Conservation (phyloP, 2,797 vertebrate genomes). For the Lepus townsendii region DNA sequence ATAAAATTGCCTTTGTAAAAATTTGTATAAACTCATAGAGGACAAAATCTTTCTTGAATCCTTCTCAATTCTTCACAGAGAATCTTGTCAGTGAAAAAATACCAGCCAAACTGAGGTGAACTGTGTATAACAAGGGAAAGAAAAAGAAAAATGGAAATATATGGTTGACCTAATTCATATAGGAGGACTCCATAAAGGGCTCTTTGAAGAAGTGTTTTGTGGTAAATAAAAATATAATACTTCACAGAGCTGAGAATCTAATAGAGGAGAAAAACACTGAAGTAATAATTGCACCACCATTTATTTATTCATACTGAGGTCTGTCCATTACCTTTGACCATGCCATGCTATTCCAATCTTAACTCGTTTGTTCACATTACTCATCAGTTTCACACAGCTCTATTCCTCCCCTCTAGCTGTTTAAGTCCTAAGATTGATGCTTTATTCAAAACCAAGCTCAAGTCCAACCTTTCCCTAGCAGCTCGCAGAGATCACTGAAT, state of each 20-base stretch:
- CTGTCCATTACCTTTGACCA: background rate
- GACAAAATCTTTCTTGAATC: conserved; percentile 14
- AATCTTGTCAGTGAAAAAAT: conserved; percentile 14
- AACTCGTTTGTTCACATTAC: conserved; percentile 7
- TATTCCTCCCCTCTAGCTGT: background rate
- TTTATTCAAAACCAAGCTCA: conserved; percentile 4
- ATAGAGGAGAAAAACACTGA: conserved; percentile 38
- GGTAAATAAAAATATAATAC: conserved; percentile 15
- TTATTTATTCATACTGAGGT: conserved; percentile 4
- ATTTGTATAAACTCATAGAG: background rate
- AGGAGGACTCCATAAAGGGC: background rate
- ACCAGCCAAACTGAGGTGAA: background rate
- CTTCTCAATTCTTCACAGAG: background rate
- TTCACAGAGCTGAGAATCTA: background rate
- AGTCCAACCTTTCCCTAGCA: background rate
- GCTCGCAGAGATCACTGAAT: conserved; percentile 27
- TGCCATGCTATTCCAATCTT: background rate
- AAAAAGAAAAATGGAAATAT: conserved; percentile 18
- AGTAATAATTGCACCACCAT: conserved; percentile 22
- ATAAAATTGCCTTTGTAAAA: background rate
- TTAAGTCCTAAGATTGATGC: background rate
- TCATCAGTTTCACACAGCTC: background rate
- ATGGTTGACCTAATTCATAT: background rate
- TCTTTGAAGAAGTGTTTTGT: background rate
- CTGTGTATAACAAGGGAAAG: background rate